Percentiles rank a stretch among this genome's conserved stretches.
phyloP scores from a whole-genome alignment of 2,797 vertebrate species.

The Nasua narica region DNA sequence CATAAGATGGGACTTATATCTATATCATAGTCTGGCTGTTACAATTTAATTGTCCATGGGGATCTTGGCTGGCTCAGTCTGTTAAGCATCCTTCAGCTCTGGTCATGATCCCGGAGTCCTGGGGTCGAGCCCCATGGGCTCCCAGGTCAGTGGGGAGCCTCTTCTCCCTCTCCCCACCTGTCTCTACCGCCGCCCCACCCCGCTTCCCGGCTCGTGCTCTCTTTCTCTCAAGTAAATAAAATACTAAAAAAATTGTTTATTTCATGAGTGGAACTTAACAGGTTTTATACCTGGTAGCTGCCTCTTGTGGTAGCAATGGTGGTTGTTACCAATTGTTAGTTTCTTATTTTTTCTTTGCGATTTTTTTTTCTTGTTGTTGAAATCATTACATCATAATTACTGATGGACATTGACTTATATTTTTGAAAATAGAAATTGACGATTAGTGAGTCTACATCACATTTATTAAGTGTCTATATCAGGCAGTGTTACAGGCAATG shows the following conservation, averaged over 20 bases:
- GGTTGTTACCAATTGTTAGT: neutral
- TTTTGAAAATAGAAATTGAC: neutral
- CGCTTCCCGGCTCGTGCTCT: neutral
- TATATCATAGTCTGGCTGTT: neutral
- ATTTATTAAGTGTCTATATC: neutral
- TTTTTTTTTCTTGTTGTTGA: conserved; percentile 11
- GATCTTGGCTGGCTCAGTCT: neutral
- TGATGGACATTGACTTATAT: neutral
- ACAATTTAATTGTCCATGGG: neutral
- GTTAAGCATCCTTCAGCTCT: neutral
- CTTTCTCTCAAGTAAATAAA: neutral
- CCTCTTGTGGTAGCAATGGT: neutral
- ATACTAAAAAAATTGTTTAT: neutral
- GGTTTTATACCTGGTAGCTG: neutral
- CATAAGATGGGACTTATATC: neutral
- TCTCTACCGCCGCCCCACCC: too few species aligned
- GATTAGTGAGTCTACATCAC: neutral
- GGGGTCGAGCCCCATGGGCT: too few species aligned
- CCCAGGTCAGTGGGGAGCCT: too few species aligned
- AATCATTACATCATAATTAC: neutral
- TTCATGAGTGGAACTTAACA: neutral
- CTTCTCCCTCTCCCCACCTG: too few species aligned
- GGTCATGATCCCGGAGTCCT: neutral
- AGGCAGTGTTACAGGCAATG: neutral
- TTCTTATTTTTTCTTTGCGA: conserved; percentile 1